Base-by-base conservation (phyloP, 1,140 invertebrate genomes). In the Microplitis demolitor region DNA sequence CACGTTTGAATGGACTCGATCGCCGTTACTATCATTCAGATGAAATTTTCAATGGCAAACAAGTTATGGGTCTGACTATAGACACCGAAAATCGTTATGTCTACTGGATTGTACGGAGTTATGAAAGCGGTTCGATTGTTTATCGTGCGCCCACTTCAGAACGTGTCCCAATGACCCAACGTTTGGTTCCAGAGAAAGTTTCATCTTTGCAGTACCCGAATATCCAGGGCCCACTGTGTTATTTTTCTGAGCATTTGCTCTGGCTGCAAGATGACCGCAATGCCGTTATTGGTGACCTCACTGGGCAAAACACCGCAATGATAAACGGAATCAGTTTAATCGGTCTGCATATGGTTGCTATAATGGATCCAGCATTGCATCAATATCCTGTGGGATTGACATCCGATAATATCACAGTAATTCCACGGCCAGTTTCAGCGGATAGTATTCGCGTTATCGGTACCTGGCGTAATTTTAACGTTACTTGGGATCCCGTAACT, bases 31-130 rank as follows among this genome's bases (percentile, higher is more conserved):
- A 95, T 80, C 93, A 93, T 83, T 89, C 90, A 60, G 90, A 92
- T 51, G 90, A 92, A 75, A 88, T 93, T 56, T 95, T 95, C 83
- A 92, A 91, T 77, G 94, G 93, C 1, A 93, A 93, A 83, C 91
- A 93, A 89, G 94, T 96, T 0, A 92, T 92, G 89, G 94, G 95
- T 4, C 86, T 97, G 33, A 93, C 94, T 0, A 83, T 96, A 58
- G 95, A 97, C 80, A 87, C 92, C 1, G 90, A 93, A 74, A 89
- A 91, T 68, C 89, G 91, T 78, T 89, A 89, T 67, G 84, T 96
- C 1, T 96, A 94, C 80, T 96, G 94, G 93, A 90, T 95, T 31
- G 91, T 95, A 0, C 84, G 92, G 71, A 93, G 93, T 68, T 91
- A 91, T 71, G 91, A 93, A 78, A 83, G 83, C 53, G 91, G 92